Evolutionary conservation across 1,140 invertebrate genomes (phyloP), one percentile per base, ranked within the genome.

Genomic region (Phthorimaea operculella): DNA sequence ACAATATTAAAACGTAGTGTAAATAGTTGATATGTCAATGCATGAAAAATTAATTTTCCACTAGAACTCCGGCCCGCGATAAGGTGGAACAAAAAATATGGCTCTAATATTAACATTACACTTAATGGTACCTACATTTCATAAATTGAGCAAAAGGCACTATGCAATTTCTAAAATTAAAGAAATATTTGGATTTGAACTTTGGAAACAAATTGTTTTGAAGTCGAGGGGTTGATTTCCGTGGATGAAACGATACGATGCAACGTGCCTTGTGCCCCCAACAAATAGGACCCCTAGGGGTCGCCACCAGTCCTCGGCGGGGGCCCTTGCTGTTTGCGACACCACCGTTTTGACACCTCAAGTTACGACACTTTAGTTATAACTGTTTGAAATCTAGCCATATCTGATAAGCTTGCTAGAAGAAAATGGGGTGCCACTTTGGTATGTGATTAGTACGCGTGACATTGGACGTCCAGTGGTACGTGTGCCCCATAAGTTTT

Each of bases 141-240:
- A 62, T 62, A 61, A 65, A 70, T 70, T 76, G 70, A 81, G 75
- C 76, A 75, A 75, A 78, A 79, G 76, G 76, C 79, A 79, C 79
- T 76, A 73, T 75, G 74, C 72, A 77, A 68, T 73, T 68, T 70
- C 62, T 54, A 65, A 63, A 70, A 62, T 66, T 62, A 68, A 66
- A 70, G 52, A 59, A 58, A 66, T 68, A 73, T 72, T 72, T 70
- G 63, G 59, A 70, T 66, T 63, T 63, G 28, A 55, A 68, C 55
- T 64, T 67, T 71, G 59, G 62, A 66, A 66, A 28, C 21, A 28
- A 28, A 70, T 63, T 48, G 65, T 59, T 67, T 60, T 55, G 55
- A 56, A 58, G 60, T 55, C 33, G 48, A 57, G 52, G 52, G 16
- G n/a, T 10, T 28, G 51, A 16, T 50, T 60, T 56, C 34, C 33